Conservation (phyloP, 2,888 invertebrate genomes). For the Terebella lapidaria region DNA sequence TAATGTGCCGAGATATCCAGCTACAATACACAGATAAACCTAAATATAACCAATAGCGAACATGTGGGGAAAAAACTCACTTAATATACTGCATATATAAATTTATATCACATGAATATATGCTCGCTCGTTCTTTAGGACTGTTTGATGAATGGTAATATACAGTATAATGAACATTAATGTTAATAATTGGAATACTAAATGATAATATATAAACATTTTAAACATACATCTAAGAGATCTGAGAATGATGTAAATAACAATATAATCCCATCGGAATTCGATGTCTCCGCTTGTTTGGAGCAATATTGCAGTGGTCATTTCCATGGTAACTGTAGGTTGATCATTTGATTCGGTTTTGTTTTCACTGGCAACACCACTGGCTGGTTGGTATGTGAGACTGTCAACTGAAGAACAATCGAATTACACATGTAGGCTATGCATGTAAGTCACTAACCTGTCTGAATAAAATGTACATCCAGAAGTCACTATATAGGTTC, state of each 20-base stretch:
- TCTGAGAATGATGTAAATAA: constrained; percentile 80
- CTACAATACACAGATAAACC: too few species aligned
- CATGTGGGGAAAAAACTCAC: too few species aligned
- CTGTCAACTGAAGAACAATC: too few species aligned
- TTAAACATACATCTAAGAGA: constrained; percentile 78
- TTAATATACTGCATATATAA: background rate
- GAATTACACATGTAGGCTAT: too few species aligned
- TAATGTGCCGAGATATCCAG: constrained; percentile 67
- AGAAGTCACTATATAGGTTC: too few species aligned
- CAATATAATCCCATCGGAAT: constrained; percentile 81
- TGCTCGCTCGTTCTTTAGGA: too few species aligned
- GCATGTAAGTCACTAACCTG: background rate
- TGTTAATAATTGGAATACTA: background rate
- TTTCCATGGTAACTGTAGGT: background rate
- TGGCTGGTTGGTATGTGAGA: too few species aligned
- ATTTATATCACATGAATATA: background rate
- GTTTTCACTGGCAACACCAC: too few species aligned
- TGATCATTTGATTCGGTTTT: background rate
- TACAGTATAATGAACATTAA: too few species aligned
- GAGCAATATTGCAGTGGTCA: background rate
- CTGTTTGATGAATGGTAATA: too few species aligned
- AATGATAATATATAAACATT: background rate
- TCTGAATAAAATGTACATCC: background rate
- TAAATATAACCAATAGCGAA: too few species aligned
- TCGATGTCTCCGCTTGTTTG: too few species aligned